Evolutionary conservation across 2,113 vertebrate species (phyloP).

Genomic region (Amblyornis subalaris): DNA sequence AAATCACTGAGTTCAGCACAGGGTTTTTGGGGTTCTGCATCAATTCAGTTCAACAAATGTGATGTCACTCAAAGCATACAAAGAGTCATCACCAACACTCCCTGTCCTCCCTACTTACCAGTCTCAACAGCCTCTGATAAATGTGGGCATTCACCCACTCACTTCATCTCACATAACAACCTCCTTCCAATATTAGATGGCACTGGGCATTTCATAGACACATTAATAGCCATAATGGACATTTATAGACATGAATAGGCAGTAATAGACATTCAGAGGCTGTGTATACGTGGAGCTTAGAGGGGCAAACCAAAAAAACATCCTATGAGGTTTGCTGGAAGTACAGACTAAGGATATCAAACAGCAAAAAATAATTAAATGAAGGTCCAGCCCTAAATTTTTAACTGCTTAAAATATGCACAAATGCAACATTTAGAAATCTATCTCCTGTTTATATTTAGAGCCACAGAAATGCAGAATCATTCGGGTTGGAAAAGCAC

Average conservation of each 20-base stretch:
- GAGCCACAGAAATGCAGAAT: not conserved
- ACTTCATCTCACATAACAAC: not conserved
- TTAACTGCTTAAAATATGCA: not conserved
- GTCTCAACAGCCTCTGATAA: not conserved
- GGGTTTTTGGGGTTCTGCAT: not conserved
- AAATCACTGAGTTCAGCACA: not conserved
- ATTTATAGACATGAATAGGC: not conserved
- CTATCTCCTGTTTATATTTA: not conserved
- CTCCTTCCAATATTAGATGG: not conserved
- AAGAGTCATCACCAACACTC: not conserved
- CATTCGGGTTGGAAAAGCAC: not conserved
- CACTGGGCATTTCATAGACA: not conserved
- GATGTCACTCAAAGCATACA: not conserved
- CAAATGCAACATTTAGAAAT: not conserved
- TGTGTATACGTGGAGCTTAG: not conserved
- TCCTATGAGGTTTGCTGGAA: not conserved
- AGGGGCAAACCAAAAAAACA: not conserved
- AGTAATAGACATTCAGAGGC: not conserved
- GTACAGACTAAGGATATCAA: not conserved
- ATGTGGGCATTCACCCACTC: not conserved
- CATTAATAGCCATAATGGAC: not conserved
- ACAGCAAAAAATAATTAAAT: not conserved
- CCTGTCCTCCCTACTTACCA: not conserved
- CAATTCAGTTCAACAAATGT: not conserved
- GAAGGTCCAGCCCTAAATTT: not conserved